Base-by-base conservation (phyloP, 2,797 vertebrate species). In the Notolabrus celidotus region DNA sequence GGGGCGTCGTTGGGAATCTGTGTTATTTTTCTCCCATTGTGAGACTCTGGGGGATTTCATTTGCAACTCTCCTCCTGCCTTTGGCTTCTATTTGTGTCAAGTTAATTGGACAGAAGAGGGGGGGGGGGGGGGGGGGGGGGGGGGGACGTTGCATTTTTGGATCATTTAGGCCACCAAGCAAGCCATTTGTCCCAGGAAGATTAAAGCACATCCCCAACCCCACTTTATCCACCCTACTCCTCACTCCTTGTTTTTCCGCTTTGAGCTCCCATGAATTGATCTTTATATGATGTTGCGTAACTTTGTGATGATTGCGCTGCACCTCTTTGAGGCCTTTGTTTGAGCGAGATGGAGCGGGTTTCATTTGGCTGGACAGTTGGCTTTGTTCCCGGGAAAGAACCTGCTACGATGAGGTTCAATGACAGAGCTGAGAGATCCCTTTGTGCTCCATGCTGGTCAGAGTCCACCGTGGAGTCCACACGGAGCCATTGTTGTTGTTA, bases 341-440 rank as follows among this genome's bases (percentile, higher is more conserved):
- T 71, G 82, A 82, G 69, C 50, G 77, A 89, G 87, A 89, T 78
- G 85, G 82, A 84, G 88, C 76, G 75, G 63, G 70, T 85, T 86
- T 90, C 77, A 91, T 92, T 87, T 61, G 83, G 80, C 78, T 46
- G 45, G 91, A 87, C 87, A 83, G 85, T 87, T 92, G 89, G 90
- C 91, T 80, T 83, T 74, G 83, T 89, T 92, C 90, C 90, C 59
- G 41, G 80, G 69, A 46, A 22, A 14, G 10, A 83, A 80, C 65
- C 88, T 75, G 87, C 82, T 84, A 71, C 55, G 77, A 78, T 79
- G 80, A 82, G 82, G 82, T 87, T 86, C 78, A 83, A 22, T 79
- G 86, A 74, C 74, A 27, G 77, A 79, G 80, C 78, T 85, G 81
- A 91, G 83, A 74, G 85, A 71, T 79, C 67, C 67, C 71, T 83